Percentiles rank a stretch among this genome's conserved stretches.
phyloP scores from a whole-genome alignment of 2,888 invertebrate species.

The Tricholauxania praeusta region DNA sequence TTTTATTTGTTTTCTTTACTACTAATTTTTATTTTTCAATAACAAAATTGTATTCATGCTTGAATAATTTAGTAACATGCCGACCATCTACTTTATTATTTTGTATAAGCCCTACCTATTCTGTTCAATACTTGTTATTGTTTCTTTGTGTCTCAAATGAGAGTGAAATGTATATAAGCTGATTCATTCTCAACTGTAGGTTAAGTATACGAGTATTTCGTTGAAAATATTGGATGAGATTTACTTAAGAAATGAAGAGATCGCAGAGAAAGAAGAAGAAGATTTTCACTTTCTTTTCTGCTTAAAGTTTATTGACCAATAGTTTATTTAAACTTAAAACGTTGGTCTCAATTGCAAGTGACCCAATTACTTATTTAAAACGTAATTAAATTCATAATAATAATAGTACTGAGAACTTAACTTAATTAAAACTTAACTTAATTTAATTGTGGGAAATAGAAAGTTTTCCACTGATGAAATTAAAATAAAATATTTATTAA shows the following conservation, averaged over 20 bases:
- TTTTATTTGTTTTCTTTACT: constrained; percentile 22
- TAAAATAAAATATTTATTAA: too few species aligned
- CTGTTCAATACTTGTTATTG: constrained; percentile 25
- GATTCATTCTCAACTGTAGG: background rate
- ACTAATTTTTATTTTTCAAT: background rate
- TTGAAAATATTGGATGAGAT: too few species aligned
- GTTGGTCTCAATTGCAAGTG: constrained; percentile 1
- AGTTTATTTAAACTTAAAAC: constrained; percentile 4
- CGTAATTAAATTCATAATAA: background rate
- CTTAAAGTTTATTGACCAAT: constrained; percentile 20
- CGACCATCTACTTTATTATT: background rate
- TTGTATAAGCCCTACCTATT: background rate
- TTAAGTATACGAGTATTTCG: background rate
- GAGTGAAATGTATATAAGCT: background rate
- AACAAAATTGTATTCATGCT: background rate
- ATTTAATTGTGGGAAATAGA: background rate
- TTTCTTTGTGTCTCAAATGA: constrained; percentile 10
- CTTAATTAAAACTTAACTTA: too few species aligned
- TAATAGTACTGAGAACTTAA: background rate
- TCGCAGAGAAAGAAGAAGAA: background rate
- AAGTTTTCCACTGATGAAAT: background rate
- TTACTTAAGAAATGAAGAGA: too few species aligned
- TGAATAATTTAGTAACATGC: too few species aligned
- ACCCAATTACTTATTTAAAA: constrained; percentile 1
- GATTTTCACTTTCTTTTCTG: constrained; percentile 30